phyloP scores from a whole-genome alignment of 2,888 invertebrate genomes.

The Molanna angustata region DNA sequence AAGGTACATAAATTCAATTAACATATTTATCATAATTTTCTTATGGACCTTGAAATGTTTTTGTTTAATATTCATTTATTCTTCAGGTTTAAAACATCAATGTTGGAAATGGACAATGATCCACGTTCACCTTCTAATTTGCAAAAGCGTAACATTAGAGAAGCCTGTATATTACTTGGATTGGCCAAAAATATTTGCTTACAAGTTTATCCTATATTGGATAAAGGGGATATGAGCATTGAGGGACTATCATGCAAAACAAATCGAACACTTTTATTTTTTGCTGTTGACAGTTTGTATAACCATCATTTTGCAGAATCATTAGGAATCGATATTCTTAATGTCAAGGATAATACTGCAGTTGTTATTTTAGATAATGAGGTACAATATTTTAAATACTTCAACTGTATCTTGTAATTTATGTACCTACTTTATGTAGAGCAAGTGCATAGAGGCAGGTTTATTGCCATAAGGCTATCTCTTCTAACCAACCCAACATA shows the following conservation, averaged over 20 bases:
- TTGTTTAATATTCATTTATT: neutral
- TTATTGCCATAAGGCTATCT: no score
- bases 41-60: neutral
- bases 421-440: no score
- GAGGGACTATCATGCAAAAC: conserved; percentile 52
- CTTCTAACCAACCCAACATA: no score
- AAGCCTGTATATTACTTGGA: conserved; percentile 44
- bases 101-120: conserved; percentile 51
- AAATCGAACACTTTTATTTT: conserved; percentile 60
- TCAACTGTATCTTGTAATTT: neutral
- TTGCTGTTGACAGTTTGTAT: conserved; percentile 71
- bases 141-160: conserved; percentile 43
- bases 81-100: conserved; percentile 48
- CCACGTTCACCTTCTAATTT: conserved; percentile 55
- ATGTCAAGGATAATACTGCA: conserved; percentile 60
- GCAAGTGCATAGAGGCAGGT: no score
- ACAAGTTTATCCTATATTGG: conserved; percentile 41
- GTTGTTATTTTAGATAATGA: conserved; percentile 69
- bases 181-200: conserved; percentile 46
- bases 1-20: neutral
- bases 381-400: conserved; percentile 47
- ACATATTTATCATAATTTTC: neutral
- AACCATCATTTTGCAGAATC: conserved; percentile 73
- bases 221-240: conserved; percentile 42
- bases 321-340: conserved; percentile 66